phyloP scores from a whole-genome alignment of 2,797 vertebrate species.

The Gobionotothen gibberifrons region DNA sequence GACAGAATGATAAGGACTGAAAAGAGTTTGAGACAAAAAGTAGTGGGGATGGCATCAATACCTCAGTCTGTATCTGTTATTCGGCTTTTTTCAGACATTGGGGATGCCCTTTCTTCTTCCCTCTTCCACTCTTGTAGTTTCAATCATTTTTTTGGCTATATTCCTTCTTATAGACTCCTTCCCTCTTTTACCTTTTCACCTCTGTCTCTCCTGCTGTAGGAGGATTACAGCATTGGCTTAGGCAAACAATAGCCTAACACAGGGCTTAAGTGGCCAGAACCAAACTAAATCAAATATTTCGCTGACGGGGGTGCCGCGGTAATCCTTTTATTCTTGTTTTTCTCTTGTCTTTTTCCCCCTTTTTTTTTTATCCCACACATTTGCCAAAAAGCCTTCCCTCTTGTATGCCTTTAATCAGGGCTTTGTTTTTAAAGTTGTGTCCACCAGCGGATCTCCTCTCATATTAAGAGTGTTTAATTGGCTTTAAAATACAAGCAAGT shows the following conservation, averaged over 20 bases:
- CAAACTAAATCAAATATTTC: constrained; percentile 73
- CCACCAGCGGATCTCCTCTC: constrained; percentile 27
- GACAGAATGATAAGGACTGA: constrained; percentile 61
- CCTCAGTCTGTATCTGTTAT: constrained; percentile 50
- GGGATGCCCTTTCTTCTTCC: constrained; percentile 48
- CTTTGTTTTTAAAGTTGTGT: constrained; percentile 50
- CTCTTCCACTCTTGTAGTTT: constrained; percentile 9
- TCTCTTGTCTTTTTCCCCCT: constrained; percentile 10
- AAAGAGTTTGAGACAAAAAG: constrained; percentile 47
- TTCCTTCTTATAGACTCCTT: constrained; percentile 6
- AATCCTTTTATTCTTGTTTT: constrained; percentile 64
- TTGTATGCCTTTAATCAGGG: constrained; percentile 49
- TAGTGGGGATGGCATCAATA: constrained; percentile 40
- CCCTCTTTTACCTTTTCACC: constrained; percentile 21
- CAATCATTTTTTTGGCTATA: background rate
- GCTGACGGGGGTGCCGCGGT: constrained; percentile 44
- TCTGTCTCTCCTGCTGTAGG: constrained; percentile 40
- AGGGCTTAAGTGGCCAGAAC: constrained; percentile 66
- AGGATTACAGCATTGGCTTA: constrained; percentile 61
- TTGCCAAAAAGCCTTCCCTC: constrained; percentile 39
- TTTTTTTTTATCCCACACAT: constrained; percentile 16
- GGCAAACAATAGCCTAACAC: constrained; percentile 69
- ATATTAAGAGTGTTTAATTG: constrained; percentile 57
- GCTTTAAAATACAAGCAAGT: constrained; percentile 48
- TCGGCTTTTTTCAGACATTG: constrained; percentile 51